Evolutionary conservation across 2,113 vertebrate species (phyloP).

Genomic region (Dipodomys merriami): DNA sequence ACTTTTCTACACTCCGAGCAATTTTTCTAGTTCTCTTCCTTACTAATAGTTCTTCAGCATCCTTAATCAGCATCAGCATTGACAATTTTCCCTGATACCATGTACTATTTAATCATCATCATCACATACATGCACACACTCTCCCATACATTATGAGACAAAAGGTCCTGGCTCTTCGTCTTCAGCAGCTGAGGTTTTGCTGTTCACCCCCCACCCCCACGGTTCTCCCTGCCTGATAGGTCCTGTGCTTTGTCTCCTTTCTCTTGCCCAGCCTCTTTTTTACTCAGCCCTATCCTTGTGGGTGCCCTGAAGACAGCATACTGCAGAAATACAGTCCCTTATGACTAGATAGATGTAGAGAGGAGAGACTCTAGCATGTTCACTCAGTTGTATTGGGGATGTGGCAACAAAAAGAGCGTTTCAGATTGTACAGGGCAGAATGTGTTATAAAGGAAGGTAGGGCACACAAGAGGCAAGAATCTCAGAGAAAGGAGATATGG

Average conservation of each 20-base stretch:
- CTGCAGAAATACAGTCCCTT: constrained; percentile 30
- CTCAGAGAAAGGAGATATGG: neutral
- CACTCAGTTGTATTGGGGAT: neutral
- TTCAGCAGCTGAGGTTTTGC: constrained; percentile 75
- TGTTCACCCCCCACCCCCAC: constrained; percentile 1
- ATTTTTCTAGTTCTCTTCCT: constrained; percentile 77
- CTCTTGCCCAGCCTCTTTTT: constrained; percentile 51
- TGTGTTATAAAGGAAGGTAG: neutral
- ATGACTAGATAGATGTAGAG: neutral
- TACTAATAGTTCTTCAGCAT: constrained; percentile 75
- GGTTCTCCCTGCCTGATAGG: constrained; percentile 29
- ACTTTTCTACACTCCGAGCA: constrained; percentile 74
- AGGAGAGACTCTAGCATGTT: neutral
- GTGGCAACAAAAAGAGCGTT: neutral
- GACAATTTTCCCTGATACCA: constrained; percentile 74
- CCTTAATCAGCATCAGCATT: constrained; percentile 75
- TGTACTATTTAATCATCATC: constrained; percentile 79
- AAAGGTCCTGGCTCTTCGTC: constrained; percentile 71
- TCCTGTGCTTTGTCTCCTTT: constrained; percentile 47
- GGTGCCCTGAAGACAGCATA: constrained; percentile 17
- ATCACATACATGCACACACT: constrained; percentile 81
- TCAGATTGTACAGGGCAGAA: neutral
- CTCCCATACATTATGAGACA: constrained; percentile 79
- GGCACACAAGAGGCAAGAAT: neutral
- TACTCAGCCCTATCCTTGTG: constrained; percentile 11